Conservation (phyloP, 1,140 invertebrate genomes). For the Penaeus indicus region DNA sequence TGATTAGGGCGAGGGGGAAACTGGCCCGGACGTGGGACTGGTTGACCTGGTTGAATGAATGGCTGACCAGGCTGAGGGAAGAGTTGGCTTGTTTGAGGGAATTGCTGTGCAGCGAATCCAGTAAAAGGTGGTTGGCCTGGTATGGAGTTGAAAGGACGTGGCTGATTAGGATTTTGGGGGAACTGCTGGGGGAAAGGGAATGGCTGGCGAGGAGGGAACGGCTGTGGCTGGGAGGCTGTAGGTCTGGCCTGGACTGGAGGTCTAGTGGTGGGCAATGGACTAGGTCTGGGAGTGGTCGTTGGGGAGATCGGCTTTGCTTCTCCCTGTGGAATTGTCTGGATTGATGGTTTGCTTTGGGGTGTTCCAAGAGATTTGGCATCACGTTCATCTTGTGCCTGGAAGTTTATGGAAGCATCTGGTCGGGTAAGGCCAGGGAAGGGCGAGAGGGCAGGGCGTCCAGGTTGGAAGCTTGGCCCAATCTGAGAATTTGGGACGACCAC, state of each 20-base stretch:
- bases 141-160: neutral
- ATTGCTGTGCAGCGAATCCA: neutral
- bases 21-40: conserved; percentile 1
- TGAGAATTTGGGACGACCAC: conserved; percentile 53
- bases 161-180: neutral
- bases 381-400: neutral
- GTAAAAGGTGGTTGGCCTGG: neutral
- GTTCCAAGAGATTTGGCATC: neutral
- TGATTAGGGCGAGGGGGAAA: neutral
- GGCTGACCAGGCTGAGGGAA: neutral
- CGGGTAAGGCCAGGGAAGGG: neutral
- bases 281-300: conserved; percentile 31
- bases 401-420: conserved; percentile 25
- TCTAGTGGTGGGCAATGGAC: conserved; percentile 35
- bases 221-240: neutral
- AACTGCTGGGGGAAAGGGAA: neutral
- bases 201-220: neutral
- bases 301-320: conserved; percentile 15
- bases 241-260: conserved; percentile 26
- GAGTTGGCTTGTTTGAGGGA: neutral
- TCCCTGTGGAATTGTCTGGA: conserved; percentile 10
- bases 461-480: conserved; percentile 20
- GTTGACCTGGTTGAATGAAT: neutral
- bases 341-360: neutral
- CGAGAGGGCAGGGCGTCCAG: neutral